These are phyloP conservation scores for Neodontobutis hainanensis DNA, from an alignment of 2,113 vertebrate species.

Conservation along the genomic window DNA sequence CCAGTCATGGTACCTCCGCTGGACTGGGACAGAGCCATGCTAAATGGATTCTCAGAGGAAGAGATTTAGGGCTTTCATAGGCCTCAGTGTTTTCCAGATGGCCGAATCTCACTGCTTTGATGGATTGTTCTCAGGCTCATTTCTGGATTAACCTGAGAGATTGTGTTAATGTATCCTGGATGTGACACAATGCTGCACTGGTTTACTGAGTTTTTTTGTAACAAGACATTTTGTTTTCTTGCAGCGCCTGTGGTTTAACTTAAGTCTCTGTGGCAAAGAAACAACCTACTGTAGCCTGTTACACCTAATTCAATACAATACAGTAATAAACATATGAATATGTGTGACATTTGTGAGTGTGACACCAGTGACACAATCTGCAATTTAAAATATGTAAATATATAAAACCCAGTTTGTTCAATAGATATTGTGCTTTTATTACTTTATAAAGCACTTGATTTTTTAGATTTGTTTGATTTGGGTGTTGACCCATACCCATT, in stretches of 20 bases:
- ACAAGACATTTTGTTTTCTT: slow-evolving; percentile 19
- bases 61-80: slow-evolving; percentile 76
- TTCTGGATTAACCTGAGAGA: slow-evolving; percentile 53
- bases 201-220: slow-evolving; percentile 21
- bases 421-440: too few species aligned
- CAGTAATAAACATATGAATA: too few species aligned
- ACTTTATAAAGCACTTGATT: too few species aligned
- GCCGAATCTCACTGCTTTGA: slow-evolving; percentile 68
- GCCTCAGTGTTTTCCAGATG: slow-evolving; percentile 64
- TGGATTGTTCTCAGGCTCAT: slow-evolving; percentile 67
- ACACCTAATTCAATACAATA: too few species aligned
- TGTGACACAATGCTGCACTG: slow-evolving; percentile 15
- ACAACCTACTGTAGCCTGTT: too few species aligned
- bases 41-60: slow-evolving; percentile 78
- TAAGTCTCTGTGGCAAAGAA: not conserved
- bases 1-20: slow-evolving; percentile 56
- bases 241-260: not conserved
- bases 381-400: too few species aligned
- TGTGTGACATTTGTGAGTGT: too few species aligned
- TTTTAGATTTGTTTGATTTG: too few species aligned
- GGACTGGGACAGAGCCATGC: slow-evolving; percentile 72
- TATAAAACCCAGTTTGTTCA: too few species aligned
- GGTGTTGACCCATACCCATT: too few species aligned
- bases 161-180: slow-evolving; percentile 30
- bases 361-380: too few species aligned